Evolutionary conservation across 2,797 vertebrate species (phyloP).

Genomic region (Rhynchonycteris naso): DNA sequence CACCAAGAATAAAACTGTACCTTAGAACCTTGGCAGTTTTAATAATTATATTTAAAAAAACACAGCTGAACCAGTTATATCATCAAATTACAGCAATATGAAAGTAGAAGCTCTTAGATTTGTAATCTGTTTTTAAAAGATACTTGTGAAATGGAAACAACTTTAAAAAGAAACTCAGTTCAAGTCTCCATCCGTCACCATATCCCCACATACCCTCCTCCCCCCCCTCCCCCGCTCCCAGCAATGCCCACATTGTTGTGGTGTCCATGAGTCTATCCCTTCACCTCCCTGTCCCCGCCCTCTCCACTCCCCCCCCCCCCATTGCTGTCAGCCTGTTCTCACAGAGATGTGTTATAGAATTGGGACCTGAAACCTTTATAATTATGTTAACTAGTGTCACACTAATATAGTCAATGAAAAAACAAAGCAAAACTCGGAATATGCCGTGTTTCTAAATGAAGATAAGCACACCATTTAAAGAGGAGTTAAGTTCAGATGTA

Average conservation of each 20-base stretch:
- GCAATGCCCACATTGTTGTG: no score
- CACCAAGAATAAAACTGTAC: background rate
- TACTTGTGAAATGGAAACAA: background rate
- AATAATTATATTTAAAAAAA: background rate
- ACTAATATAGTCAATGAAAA: no score
- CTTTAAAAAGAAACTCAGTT: background rate
- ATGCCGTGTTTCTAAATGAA: background rate
- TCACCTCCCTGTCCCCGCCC: no score
- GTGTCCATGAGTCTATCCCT: no score
- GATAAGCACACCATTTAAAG: background rate
- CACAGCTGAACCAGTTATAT: slow-evolving; percentile 25
- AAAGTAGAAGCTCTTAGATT: background rate
- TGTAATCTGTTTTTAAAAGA: background rate
- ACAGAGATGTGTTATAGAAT: no score
- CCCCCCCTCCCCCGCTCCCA: no score
- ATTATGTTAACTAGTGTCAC: no score
- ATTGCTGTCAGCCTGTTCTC: no score
- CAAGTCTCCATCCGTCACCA: no score
- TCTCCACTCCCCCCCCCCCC: no score
- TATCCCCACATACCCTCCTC: no score
- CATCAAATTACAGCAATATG: background rate
- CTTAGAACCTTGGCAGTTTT: slow-evolving; percentile 38
- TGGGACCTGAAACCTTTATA: no score
- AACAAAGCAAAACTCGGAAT: background rate
- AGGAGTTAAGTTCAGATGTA: background rate